A percentile compares a stretch with the other conserved stretches of the same genome.
phyloP scores from a whole-genome alignment of 2,113 vertebrate species.

The Channa maculata region DNA sequence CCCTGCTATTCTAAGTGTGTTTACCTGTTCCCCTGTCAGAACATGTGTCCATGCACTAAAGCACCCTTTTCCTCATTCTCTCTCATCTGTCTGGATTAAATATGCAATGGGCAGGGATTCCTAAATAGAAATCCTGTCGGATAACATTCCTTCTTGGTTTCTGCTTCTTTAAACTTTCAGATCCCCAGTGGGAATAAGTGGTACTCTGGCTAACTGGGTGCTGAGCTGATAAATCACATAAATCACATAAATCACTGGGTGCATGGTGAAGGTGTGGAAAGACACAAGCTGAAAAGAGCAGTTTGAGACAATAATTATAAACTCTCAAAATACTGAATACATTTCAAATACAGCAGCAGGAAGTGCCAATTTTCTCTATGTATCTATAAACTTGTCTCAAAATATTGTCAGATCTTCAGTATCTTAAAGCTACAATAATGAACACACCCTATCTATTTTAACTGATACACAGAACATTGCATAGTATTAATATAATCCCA shows the following conservation, averaged over 20 bases:
- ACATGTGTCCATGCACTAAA: constrained; percentile 50
- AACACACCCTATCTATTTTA: too few species aligned
- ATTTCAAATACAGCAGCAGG: not conserved
- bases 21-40: constrained; percentile 22
- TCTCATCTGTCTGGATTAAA: constrained; percentile 67
- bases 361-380: too few species aligned
- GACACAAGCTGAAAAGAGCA: not conserved
- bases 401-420: too few species aligned
- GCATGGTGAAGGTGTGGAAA: not conserved
- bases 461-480: too few species aligned
- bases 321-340: not conserved
- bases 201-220: constrained; percentile 25
- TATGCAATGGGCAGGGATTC: constrained; percentile 58
- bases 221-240: constrained; percentile 13
- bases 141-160: constrained; percentile 42
- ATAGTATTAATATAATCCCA: not conserved
- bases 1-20: constrained; percentile 33
- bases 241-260: constrained; percentile 4
- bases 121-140: constrained; percentile 36
- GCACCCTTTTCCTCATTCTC: constrained; percentile 25
- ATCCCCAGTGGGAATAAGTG: constrained; percentile 44
- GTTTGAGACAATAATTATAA: not conserved
- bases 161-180: constrained; percentile 70
- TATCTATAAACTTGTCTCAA: too few species aligned
- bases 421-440: too few species aligned